phyloP scores from a whole-genome alignment of 1,140 invertebrate genomes.

The Apis dorsata region DNA sequence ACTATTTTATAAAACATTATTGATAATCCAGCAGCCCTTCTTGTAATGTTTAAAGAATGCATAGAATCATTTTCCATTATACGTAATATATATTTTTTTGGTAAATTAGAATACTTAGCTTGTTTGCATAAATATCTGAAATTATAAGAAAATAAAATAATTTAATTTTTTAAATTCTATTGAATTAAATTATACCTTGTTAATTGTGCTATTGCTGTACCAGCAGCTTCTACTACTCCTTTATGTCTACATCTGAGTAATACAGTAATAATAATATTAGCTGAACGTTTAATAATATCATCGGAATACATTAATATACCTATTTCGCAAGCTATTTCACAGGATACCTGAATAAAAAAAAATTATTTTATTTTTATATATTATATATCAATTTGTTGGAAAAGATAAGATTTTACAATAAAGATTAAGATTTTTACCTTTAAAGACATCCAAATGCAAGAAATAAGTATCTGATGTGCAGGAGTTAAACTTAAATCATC shows the following conservation, averaged over 20 bases:
- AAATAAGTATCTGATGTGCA: constrained; percentile 85
- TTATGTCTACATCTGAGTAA: constrained; percentile 88
- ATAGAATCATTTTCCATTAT: constrained; percentile 59
- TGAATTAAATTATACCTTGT: constrained; percentile 64
- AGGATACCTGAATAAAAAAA: constrained; percentile 78
- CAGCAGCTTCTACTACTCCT: constrained; percentile 89
- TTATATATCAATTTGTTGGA: background rate
- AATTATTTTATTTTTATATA: constrained; percentile 12
- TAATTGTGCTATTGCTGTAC: constrained; percentile 81
- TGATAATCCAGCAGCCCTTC: constrained; percentile 88
- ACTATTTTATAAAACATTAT: constrained; percentile 88
- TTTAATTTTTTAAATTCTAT: background rate
- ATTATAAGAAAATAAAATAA: constrained; percentile 49
- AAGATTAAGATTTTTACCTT: constrained; percentile 81
- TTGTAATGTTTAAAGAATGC: constrained; percentile 81
- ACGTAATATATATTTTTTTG: constrained; percentile 62
- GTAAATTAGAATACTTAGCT: constrained; percentile 56
- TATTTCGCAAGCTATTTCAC: constrained; percentile 80
- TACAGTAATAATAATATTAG: constrained; percentile 83
- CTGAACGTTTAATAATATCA: constrained; percentile 77
- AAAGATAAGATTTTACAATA: background rate
- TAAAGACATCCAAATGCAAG: constrained; percentile 89
- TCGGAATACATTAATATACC: constrained; percentile 68
- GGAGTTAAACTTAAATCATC: constrained; percentile 80
- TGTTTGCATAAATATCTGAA: constrained; percentile 63